phyloP scores from a whole-genome alignment of 2,113 vertebrate species.

The Cyphomyrus discorhynchus region DNA sequence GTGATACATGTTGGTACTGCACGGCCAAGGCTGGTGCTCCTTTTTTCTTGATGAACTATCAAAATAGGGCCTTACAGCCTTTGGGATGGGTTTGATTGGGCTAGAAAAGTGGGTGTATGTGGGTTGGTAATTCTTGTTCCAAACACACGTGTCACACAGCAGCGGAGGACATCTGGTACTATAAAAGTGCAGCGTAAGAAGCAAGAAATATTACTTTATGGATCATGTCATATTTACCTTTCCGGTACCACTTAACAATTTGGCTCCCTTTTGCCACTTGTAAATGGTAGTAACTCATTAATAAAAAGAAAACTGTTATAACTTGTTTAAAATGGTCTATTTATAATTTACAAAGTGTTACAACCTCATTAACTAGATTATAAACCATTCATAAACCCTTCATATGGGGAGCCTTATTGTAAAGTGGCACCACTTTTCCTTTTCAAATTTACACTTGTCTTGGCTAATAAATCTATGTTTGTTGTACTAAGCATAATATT shows the following conservation, averaged over 20 bases:
- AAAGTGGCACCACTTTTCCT: neutral
- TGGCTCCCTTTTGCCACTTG: too few relatives aligned
- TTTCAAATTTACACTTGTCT: neutral
- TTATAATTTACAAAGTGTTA: too few relatives aligned
- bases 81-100: conserved; percentile 40
- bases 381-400: too few relatives aligned
- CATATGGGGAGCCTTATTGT: too few relatives aligned
- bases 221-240: neutral
- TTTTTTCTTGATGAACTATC: conserved; percentile 18
- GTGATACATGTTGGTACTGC: neutral
- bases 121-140: conserved; percentile 23
- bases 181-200: neutral
- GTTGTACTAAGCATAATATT: neutral
- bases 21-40: conserved; percentile 19
- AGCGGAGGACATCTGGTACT: conserved; percentile 40
- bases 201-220: neutral
- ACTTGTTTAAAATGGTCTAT: too few relatives aligned
- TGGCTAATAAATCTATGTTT: neutral
- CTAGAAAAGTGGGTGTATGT: conserved; percentile 54
- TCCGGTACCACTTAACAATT: too few relatives aligned
- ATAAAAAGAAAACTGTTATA: too few relatives aligned
- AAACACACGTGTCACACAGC: conserved; percentile 18
- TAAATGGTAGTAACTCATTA: too few relatives aligned
- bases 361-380: too few relatives aligned
- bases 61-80: conserved; percentile 24